Conservation (phyloP, 2,797 vertebrate genomes). For the Chrysolophus pictus region DNA sequence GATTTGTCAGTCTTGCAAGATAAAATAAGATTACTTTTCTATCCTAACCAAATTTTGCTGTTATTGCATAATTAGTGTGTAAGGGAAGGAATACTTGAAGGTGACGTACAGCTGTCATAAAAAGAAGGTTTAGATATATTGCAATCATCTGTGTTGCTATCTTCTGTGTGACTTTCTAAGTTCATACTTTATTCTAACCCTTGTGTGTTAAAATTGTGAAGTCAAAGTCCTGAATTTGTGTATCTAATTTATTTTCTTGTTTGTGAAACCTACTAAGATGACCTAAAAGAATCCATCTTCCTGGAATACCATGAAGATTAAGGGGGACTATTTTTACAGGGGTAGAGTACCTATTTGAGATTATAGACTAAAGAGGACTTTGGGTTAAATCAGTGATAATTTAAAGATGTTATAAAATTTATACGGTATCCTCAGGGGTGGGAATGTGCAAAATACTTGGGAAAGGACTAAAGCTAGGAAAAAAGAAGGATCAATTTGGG, state of each 20-base stretch:
- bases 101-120: neutral
- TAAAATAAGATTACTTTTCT: constrained; percentile 6
- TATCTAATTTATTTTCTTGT: neutral
- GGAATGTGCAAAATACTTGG: neutral
- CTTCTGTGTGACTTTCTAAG: constrained; percentile 8
- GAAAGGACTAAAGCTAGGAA: neutral
- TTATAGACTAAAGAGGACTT: neutral
- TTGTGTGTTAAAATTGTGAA: constrained; percentile 5
- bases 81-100: neutral
- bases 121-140: constrained; percentile 1
- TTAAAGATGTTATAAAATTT: neutral
- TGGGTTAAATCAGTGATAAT: neutral
- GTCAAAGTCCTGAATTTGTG: neutral
- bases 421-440: accelerated
- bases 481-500: neutral
- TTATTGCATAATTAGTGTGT: neutral
- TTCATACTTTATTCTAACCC: neutral
- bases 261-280: neutral
- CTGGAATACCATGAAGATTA: neutral
- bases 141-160: neutral
- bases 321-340: neutral
- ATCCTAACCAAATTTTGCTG: neutral
- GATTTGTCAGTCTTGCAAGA: constrained; percentile 10
- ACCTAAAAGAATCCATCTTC: neutral
- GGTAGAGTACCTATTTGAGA: neutral